Base-by-base conservation (phyloP, 2,888 invertebrate species). In the Miltochrista miniata region DNA sequence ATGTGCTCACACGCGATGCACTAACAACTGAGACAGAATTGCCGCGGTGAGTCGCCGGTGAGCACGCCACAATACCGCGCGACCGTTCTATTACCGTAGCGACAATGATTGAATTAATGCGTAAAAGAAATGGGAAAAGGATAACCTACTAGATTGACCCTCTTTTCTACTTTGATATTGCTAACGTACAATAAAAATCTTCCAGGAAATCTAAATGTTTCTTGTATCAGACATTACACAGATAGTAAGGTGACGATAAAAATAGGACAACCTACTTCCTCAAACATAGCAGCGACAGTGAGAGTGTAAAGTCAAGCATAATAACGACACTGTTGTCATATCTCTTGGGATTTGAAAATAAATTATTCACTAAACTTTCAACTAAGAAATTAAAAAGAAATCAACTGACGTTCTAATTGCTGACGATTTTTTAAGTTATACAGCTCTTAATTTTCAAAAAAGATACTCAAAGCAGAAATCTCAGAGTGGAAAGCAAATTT, bases 21-120 rank as follows among this genome's bases (percentile, higher is more conserved):
- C 72, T 76, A 73, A 63, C 64, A 72, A 88, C 89, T 89, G 78
- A 82, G 38, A 18, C 18, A 38, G 24, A 7, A 18, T 18, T 24
- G n/a, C n/a, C n/a, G 18, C 48, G 50, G 48, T 58, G 55, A 51
- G 46, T 51, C 51, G 56, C 61, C 61, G 62, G 53, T 48, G 63
- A 60, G 57, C 51, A 62, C 68, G 69, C 68, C 74, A 70, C 61
- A 60, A 50, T 52, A 44, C 12, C 66, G 59, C 61, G 67, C 68
- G 57, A 56, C 65, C 65, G 59, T 61, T 61, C 66, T 64, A 67
- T 71, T 66, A 67, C 66, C 61, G 71, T 65, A 68, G 65, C 61
- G 64, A 68, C 69, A 68, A 57, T 54, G 66, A 61, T 59, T 48
- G 67, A 61, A 56, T 59, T 66, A 56, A 56, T 36, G 60, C 59